These are phyloP conservation scores for Synanceia verrucosa DNA, from an alignment of 2,797 vertebrate genomes.

Conservation along the genomic window DNA sequence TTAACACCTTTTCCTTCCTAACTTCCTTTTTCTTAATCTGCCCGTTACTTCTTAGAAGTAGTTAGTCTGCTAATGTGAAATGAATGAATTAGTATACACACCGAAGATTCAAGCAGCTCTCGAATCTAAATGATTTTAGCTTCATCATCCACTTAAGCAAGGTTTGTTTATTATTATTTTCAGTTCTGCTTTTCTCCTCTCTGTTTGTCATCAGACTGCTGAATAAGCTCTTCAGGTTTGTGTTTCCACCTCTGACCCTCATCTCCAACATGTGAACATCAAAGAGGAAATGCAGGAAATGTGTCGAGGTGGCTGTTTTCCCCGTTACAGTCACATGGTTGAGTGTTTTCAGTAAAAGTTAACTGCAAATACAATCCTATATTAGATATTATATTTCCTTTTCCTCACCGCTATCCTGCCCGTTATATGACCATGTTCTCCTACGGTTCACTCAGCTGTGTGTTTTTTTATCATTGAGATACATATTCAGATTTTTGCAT, in stretches of 20 bases:
- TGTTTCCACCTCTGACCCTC: slow-evolving; percentile 47
- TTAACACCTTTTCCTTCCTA: not conserved
- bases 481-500: not conserved
- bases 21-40: not conserved
- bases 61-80: not conserved
- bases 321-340: not conserved
- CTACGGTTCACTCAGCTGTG: not conserved
- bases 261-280: slow-evolving; percentile 53
- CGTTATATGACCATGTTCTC: not conserved
- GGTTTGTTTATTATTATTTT: slow-evolving; percentile 61
- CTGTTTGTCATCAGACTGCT: slow-evolving; percentile 33
- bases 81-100: no score
- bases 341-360: not conserved
- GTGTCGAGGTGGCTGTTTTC: slow-evolving; percentile 42
- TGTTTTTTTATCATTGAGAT: slow-evolving; percentile 15
- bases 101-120: not conserved
- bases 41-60: slow-evolving; percentile 7
- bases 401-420: not conserved
- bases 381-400: not conserved
- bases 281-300: slow-evolving; percentile 60
- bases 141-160: not conserved
- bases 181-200: slow-evolving; percentile 63
- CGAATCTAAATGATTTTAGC: not conserved
- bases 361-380: not conserved
- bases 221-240: slow-evolving; percentile 35